Conservation (phyloP, 2,888 invertebrate genomes). For the Bibio marci region DNA sequence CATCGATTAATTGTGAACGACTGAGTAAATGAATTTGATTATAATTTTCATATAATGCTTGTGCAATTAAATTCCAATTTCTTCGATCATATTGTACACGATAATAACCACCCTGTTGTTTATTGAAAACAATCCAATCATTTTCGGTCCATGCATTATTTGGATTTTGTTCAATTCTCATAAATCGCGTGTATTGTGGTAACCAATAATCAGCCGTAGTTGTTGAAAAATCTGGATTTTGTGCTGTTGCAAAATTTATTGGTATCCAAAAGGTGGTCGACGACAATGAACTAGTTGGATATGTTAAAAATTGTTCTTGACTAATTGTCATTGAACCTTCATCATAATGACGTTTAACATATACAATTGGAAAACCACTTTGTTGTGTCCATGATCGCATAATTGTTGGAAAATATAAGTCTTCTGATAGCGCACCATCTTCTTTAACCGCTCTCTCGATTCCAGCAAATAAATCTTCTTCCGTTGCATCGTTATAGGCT, state of each 20-base stretch:
- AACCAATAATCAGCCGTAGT: conserved; percentile 15
- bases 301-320: not conserved
- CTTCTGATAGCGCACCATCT: conserved; percentile 8
- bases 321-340: not conserved
- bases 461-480: conserved; percentile 19
- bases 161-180: not conserved
- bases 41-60: conserved; percentile 16
- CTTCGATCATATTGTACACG: conserved; percentile 50
- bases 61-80: conserved; percentile 48
- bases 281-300: not conserved
- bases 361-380: conserved; percentile 35
- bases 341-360: conserved; percentile 15
- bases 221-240: conserved; percentile 19
- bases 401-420: conserved; percentile 25
- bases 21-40: conserved; percentile 53
- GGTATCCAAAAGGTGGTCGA: conserved; percentile 20
- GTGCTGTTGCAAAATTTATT: conserved; percentile 18
- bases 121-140: conserved; percentile 34
- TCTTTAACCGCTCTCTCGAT: conserved; percentile 17
- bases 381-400: conserved; percentile 38
- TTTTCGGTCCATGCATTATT: not conserved
- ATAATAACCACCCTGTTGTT: conserved; percentile 34
- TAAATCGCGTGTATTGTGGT: not conserved
- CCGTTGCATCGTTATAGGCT: conserved; percentile 22
- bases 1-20: conserved; percentile 73